Percentiles rank a stretch among this genome's conserved stretches.
phyloP scores from a whole-genome alignment of 2,888 invertebrate species.

The Megaustenia siamemsis region DNA sequence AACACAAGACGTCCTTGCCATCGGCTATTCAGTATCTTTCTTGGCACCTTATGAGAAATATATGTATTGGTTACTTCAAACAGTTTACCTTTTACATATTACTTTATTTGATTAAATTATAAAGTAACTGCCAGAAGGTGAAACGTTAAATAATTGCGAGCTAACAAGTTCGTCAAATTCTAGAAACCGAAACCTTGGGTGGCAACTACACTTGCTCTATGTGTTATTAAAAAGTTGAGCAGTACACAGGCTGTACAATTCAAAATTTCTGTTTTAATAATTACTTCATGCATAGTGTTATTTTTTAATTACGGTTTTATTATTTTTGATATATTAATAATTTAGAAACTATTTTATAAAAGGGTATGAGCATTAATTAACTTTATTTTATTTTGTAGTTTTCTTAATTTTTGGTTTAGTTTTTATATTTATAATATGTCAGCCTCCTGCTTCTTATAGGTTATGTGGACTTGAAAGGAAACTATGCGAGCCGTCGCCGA shows the following conservation, averaged over 20 bases:
- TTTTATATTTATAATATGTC: constrained; percentile 1
- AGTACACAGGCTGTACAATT: neutral
- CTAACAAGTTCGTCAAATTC: neutral
- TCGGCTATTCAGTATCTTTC: neutral
- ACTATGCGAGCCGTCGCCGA: too few species aligned
- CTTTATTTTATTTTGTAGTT: neutral
- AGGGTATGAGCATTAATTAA: neutral
- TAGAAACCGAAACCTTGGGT: constrained; percentile 23
- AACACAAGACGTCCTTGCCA: neutral
- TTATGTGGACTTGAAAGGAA: too few species aligned
- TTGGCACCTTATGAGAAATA: too few species aligned
- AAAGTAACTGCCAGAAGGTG: neutral
- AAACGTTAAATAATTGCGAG: neutral
- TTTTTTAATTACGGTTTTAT: neutral
- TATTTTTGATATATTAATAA: neutral
- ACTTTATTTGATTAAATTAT: neutral
- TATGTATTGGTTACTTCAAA: neutral
- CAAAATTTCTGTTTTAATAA: neutral
- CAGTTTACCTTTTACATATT: neutral
- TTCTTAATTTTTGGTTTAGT: neutral
- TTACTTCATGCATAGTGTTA: neutral
- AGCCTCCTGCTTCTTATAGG: constrained; percentile 8
- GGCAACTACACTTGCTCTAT: constrained; percentile 35
- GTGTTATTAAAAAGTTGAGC: neutral
- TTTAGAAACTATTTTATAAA: neutral